Evolutionary conservation across 2,888 invertebrate genomes (phyloP).

Genomic region (Troglohyphantes excavatus): DNA sequence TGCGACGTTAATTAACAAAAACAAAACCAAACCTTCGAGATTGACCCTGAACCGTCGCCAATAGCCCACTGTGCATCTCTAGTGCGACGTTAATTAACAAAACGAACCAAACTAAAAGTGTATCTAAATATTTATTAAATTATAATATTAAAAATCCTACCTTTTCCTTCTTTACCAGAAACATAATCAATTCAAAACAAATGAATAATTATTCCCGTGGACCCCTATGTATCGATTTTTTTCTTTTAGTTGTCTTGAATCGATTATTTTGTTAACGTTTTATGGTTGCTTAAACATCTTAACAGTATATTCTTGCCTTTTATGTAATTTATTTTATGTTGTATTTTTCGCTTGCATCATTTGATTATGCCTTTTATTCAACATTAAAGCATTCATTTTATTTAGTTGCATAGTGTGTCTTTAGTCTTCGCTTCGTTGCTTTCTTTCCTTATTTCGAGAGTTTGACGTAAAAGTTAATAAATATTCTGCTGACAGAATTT

Average conservation of each 20-base stretch:
- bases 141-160: too few species aligned
- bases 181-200: too few species aligned
- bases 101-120: too few species aligned
- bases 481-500: not conserved
- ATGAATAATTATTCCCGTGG: too few species aligned
- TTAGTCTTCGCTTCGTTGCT: not conserved
- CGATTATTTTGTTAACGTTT: slow-evolving; percentile 1
- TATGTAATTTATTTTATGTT: not conserved
- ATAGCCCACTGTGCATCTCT: too few species aligned
- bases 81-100: too few species aligned
- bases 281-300: not conserved
- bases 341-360: slow-evolving; percentile 2
- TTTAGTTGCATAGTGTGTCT: not conserved
- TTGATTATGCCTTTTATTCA: slow-evolving; percentile 4
- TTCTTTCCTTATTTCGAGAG: not conserved
- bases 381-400: not conserved
- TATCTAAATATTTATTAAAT: too few species aligned
- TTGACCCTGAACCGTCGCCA: too few species aligned
- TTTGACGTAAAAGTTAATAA: not conserved
- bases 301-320: not conserved
- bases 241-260: not conserved
- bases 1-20: too few species aligned
- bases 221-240: not conserved
- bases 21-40: too few species aligned
- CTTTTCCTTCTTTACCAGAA: too few species aligned